phyloP scores from a whole-genome alignment of 2,113 vertebrate genomes.

The Microtus oregoni region DNA sequence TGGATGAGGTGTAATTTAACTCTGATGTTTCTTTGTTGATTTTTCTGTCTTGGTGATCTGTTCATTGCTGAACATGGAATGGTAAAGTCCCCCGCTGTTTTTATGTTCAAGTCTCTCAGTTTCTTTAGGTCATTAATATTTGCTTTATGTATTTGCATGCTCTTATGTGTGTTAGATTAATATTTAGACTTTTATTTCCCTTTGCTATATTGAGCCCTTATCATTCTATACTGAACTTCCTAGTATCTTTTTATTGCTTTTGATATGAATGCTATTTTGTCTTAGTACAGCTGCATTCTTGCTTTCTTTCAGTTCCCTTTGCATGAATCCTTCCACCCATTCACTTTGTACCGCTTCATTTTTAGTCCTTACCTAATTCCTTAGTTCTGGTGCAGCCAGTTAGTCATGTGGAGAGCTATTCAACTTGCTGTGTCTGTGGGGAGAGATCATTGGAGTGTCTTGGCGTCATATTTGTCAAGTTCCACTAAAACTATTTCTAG shows the following conservation, averaged over 20 bases:
- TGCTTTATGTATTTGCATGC: background rate
- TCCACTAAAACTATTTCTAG: conserved; percentile 28
- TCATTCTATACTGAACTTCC: background rate
- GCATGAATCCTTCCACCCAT: background rate
- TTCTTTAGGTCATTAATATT: background rate
- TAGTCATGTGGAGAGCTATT: background rate
- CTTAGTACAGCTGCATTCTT: background rate
- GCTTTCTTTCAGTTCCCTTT: background rate
- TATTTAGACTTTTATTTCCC: background rate
- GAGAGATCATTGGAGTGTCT: background rate
- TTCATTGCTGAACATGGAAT: background rate
- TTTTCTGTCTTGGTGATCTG: background rate
- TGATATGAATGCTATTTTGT: background rate
- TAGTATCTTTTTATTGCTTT: background rate
- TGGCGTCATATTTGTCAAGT: background rate
- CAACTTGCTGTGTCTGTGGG: background rate
- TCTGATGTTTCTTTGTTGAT: background rate
- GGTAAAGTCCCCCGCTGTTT: background rate
- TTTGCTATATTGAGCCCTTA: background rate
- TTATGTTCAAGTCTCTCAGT: background rate
- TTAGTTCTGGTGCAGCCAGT: background rate
- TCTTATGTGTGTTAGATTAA: background rate
- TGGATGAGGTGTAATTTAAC: background rate
- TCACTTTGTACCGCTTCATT: background rate
- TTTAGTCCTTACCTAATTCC: background rate